A percentile compares a stretch with the other conserved stretches of the same genome.
These are phyloP conservation scores for Scaptomyza flava DNA, from an alignment of 2,888 invertebrate species.

Conservation along the genomic window DNA sequence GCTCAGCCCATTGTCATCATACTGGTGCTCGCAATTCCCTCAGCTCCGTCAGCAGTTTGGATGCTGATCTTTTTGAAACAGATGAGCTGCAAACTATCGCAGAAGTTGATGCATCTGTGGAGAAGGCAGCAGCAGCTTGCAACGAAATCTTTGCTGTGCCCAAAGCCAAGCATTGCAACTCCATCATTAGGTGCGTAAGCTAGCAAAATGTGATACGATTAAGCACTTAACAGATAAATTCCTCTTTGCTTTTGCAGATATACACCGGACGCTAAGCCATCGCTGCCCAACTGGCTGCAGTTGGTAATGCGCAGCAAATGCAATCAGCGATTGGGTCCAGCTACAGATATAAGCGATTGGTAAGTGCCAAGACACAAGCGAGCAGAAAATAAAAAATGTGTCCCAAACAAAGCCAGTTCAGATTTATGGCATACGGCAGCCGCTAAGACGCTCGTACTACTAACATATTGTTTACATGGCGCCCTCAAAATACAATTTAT, in stretches of 20 bases:
- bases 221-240: not conserved
- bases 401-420: conserved; percentile 44
- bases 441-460: conserved; percentile 50
- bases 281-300: conserved; percentile 84
- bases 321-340: conserved; percentile 47
- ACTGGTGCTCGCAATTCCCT: conserved; percentile 65
- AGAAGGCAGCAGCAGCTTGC: conserved; percentile 56
- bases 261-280: conserved; percentile 82
- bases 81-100: conserved; percentile 71
- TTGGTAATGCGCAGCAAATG: conserved; percentile 84
- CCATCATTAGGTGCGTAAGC: conserved; percentile 82
- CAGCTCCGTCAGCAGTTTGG: conserved; percentile 74
- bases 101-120: conserved; percentile 72
- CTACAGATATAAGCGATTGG: conserved; percentile 61
- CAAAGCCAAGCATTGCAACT: conserved; percentile 78
- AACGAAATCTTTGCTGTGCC: conserved; percentile 80
- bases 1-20: conserved; percentile 40
- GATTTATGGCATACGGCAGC: conserved; percentile 76
- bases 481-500: conserved; percentile 67
- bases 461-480: conserved; percentile 74
- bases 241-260: conserved; percentile 64
- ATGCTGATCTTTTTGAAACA: conserved; percentile 59
- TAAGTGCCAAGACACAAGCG: conserved; percentile 47
- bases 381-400: conserved; percentile 3
- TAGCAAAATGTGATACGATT: not conserved